phyloP scores from a whole-genome alignment of 2,888 invertebrate species.

The Mythimna vitellina region DNA sequence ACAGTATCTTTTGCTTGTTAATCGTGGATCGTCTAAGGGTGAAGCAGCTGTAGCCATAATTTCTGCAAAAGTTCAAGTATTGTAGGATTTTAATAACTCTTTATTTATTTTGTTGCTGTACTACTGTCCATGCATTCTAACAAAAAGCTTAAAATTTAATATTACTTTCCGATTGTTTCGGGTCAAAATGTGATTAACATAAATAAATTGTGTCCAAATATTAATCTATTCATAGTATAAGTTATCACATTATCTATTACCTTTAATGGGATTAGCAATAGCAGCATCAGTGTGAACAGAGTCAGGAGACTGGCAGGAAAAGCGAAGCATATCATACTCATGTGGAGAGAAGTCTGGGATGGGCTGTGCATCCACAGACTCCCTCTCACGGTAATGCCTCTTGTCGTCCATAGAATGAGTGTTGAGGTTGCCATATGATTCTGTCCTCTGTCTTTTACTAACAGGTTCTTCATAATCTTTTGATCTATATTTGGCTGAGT shows the following conservation, averaged over 20 bases:
- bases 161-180: constrained; percentile 2
- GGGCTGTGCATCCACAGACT: constrained; percentile 50
- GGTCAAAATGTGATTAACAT: not conserved
- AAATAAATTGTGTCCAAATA: not conserved
- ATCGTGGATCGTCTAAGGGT: constrained; percentile 80
- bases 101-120: not conserved
- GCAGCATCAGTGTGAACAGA: constrained; percentile 66
- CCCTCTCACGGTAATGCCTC: constrained; percentile 54
- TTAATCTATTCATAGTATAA: not conserved
- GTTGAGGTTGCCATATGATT: constrained; percentile 58
- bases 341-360: constrained; percentile 48
- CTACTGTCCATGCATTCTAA: not conserved
- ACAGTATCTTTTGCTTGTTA: constrained; percentile 76
- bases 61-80: constrained; percentile 74
- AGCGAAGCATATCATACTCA: constrained; percentile 59
- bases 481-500: constrained; percentile 71
- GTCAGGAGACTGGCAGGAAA: constrained; percentile 84
- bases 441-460: constrained; percentile 73
- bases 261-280: constrained; percentile 70
- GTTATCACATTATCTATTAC: constrained; percentile 63
- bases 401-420: constrained; percentile 54
- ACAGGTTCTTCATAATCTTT: constrained; percentile 74
- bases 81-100: constrained; percentile 8
- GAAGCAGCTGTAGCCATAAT: constrained; percentile 73
- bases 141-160: constrained; percentile 13